Conservation (phyloP, 2,797 vertebrate species). For the Atherinosoma microstoma region DNA sequence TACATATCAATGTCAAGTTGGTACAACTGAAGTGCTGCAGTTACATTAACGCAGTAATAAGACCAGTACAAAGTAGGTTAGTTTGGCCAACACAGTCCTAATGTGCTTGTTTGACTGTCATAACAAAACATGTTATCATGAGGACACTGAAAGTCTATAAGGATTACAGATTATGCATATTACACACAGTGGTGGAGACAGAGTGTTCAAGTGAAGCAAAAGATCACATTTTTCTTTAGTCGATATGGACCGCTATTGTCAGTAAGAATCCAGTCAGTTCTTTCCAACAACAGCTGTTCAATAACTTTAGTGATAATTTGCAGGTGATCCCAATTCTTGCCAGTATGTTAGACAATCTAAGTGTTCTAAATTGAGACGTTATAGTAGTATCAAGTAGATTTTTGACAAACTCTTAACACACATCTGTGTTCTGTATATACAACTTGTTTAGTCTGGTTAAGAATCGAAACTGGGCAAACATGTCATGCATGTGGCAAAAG, state of each 20-base stretch:
- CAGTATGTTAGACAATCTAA: background rate
- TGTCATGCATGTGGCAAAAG: conserved; percentile 6
- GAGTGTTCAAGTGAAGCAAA: background rate
- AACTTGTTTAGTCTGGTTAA: background rate
- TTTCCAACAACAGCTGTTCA: background rate
- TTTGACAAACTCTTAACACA: background rate
- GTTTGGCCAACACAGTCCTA: background rate
- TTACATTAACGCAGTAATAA: background rate
- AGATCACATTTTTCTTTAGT: background rate
- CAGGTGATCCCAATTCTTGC: too few relatives aligned
- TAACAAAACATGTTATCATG: background rate
- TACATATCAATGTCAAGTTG: background rate
- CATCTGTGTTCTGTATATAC: background rate
- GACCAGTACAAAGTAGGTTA: background rate
- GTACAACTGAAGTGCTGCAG: background rate
- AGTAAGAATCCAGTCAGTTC: background rate
- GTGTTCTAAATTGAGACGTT: background rate
- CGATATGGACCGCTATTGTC: too few relatives aligned
- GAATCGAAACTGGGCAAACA: background rate
- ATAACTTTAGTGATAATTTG: background rate
- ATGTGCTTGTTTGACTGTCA: background rate
- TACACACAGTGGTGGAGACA: background rate
- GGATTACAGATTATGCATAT: background rate
- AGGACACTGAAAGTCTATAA: background rate
- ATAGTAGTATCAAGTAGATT: too few relatives aligned